A percentile compares a stretch with the other conserved stretches of the same genome.
Evolutionary conservation across 2,888 invertebrate genomes (phyloP).

Genomic region (Clistopyga incitator): DNA sequence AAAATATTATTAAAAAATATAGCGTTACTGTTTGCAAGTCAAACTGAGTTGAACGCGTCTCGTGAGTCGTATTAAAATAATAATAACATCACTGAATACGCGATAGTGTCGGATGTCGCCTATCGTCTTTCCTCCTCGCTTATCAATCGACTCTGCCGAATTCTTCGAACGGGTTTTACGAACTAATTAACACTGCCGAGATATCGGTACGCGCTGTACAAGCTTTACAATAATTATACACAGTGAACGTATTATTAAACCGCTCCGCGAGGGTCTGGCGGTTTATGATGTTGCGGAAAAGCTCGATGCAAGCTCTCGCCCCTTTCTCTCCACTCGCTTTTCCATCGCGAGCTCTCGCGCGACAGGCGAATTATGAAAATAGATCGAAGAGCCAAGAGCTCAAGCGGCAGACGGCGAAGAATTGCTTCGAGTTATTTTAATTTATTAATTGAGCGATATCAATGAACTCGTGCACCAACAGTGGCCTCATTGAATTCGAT

Average conservation of each 20-base stretch:
- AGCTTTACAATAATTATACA: neutral
- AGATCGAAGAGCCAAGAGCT: slow-evolving; percentile 37
- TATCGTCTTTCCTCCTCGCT: slow-evolving; percentile 8
- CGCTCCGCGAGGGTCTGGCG: neutral
- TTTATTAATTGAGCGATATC: slow-evolving; percentile 83
- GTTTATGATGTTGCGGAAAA: neutral
- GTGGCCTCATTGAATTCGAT: slow-evolving; percentile 81
- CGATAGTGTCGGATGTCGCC: slow-evolving; percentile 46
- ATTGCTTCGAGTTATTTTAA: slow-evolving; percentile 79
- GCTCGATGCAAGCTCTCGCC: neutral
- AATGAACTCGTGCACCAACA: slow-evolving; percentile 82
- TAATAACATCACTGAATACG: slow-evolving; percentile 19
- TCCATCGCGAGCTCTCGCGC: neutral
- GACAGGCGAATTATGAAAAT: slow-evolving; percentile 14
- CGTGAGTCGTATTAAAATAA: slow-evolving; percentile 7
- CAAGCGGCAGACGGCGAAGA: slow-evolving; percentile 69
- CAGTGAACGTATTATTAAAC: slow-evolving; percentile 1
- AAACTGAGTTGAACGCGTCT: neutral
- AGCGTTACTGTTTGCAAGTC: neutral
- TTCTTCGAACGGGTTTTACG: slow-evolving; percentile 47
- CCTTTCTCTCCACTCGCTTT: neutral
- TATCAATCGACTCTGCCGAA: slow-evolving; percentile 50
- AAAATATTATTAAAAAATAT: neutral
- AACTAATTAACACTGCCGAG: slow-evolving; percentile 53
- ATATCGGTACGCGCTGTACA: slow-evolving; percentile 5